Percentiles rank a stretch among this genome's conserved stretches.
Conservation (phyloP, 2,113 vertebrate genomes). For the Malurus elegans region DNA sequence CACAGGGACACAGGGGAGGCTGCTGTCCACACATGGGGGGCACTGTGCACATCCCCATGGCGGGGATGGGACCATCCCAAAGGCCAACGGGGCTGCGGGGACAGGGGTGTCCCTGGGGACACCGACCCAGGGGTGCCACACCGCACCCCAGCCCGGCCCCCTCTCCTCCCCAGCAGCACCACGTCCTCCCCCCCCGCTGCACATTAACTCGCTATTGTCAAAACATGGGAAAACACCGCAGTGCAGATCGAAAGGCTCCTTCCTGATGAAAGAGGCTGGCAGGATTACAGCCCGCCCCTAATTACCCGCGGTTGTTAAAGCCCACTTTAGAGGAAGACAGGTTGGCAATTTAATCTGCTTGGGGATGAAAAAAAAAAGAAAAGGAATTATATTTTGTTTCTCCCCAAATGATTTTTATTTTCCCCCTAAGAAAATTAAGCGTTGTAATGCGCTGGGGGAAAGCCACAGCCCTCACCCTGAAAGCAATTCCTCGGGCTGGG, state of each 20-base stretch:
- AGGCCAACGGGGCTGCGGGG: not conserved
- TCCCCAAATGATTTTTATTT: slow-evolving; percentile 27
- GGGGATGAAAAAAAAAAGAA: not conserved
- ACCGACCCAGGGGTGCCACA: accelerated
- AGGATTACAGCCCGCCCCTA: slow-evolving; percentile 59
- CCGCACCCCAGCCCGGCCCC: not conserved
- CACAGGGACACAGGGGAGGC: not conserved
- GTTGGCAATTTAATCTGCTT: slow-evolving; percentile 38
- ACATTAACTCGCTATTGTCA: slow-evolving; percentile 38
- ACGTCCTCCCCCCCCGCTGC: not conserved
- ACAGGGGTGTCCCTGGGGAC: not conserved
- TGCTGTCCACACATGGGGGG: not conserved
- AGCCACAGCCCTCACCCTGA: not conserved
- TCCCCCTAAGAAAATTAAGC: slow-evolving; percentile 7
- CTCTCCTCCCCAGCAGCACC: not conserved
- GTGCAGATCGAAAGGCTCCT: slow-evolving; percentile 55
- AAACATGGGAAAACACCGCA: slow-evolving; percentile 55
- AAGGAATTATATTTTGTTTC: not conserved
- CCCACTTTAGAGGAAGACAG: slow-evolving; percentile 5
- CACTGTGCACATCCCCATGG: accelerated
- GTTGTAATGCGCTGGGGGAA: not conserved
- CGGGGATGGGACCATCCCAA: not conserved
- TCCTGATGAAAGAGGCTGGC: slow-evolving; percentile 47
- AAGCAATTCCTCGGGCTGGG: not conserved
- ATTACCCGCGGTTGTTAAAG: slow-evolving; percentile 35